A percentile compares a stretch with the other conserved stretches of the same genome.
Evolutionary conservation across 2,888 invertebrate species (phyloP).

Genomic region (Phoenoteleia sp.): DNA sequence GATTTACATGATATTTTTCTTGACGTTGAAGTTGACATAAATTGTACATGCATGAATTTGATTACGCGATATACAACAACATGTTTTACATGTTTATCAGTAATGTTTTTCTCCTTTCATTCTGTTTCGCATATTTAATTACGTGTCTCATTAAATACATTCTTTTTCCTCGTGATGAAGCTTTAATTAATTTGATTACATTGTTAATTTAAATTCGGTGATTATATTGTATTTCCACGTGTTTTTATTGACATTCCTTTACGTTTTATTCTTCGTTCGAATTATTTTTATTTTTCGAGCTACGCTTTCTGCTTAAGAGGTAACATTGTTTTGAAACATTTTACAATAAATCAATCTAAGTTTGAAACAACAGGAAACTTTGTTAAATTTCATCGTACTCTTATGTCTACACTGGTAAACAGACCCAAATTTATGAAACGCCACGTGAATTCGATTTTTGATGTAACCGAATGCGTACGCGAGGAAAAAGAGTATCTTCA

Average conservation of each 20-base stretch:
- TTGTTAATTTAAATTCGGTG: neutral
- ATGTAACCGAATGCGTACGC: neutral
- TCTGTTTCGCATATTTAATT: neutral
- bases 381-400: neutral
- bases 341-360: neutral
- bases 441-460: conserved; percentile 10
- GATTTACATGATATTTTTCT: too few relatives aligned
- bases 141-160: neutral
- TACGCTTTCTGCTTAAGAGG: too few relatives aligned
- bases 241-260: too few relatives aligned
- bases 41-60: neutral
- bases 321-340: too few relatives aligned
- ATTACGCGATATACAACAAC: neutral
- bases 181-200: neutral
- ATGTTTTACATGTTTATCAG: too few relatives aligned
- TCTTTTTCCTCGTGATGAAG: neutral
- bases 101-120: too few relatives aligned
- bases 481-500: neutral
- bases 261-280: too few relatives aligned
- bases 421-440: neutral
- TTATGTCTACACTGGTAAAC: neutral
- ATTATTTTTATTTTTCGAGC: too few relatives aligned
- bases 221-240: too few relatives aligned
- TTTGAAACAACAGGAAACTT: neutral
- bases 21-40: neutral